These are phyloP conservation scores for Malurus melanocephalus DNA, from an alignment of 2,113 vertebrate genomes.

Conservation along the genomic window DNA sequence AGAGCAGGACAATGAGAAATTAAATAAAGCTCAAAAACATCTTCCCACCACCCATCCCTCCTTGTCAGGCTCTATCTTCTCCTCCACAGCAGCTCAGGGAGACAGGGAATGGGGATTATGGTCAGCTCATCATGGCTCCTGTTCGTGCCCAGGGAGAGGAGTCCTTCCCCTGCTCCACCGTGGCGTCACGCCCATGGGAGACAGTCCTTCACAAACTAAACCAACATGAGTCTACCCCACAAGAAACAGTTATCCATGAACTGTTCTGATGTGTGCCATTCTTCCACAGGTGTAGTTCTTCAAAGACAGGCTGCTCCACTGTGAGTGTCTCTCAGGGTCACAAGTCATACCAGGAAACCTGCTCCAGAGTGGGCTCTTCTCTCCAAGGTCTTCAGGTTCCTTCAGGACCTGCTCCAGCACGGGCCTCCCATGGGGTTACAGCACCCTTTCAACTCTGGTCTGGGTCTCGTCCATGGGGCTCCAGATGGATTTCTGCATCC, in stretches of 20 bases:
- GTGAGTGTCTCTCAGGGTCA: background rate
- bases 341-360: background rate
- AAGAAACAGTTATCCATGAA: background rate
- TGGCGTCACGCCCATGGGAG: background rate
- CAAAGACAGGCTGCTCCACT: background rate
- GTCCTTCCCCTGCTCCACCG: background rate
- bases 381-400: background rate
- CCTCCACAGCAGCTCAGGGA: background rate
- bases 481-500: background rate
- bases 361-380: accelerated
- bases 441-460: accelerated
- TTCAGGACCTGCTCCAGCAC: background rate
- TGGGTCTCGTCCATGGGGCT: accelerated
- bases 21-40: background rate
- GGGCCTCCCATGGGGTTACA: accelerated
- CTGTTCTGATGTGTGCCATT: background rate
- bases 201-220: background rate
- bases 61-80: background rate
- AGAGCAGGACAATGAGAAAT: background rate
- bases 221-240: background rate
- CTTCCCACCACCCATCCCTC: background rate
- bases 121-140: background rate
- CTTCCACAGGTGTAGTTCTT: background rate
- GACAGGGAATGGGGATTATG: accelerated
- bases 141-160: background rate